Percentiles rank a stretch among this genome's conserved stretches.
Conservation (phyloP, 1,140 invertebrate species). For the Bombus polaris region DNA sequence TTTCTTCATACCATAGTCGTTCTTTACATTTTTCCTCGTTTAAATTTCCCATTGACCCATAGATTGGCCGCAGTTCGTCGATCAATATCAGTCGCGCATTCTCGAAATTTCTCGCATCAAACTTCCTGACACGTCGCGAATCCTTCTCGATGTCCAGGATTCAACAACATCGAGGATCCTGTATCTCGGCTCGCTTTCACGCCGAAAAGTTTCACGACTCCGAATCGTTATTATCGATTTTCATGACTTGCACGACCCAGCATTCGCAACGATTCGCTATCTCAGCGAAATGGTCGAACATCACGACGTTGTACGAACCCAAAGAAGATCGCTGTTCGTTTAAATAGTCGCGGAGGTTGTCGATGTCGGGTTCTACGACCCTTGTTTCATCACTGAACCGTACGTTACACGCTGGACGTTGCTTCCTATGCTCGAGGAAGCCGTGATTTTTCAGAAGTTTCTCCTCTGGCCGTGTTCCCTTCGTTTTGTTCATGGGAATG, state of each 20-base stretch:
- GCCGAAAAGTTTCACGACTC: neutral
- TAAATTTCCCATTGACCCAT: too few relatives aligned
- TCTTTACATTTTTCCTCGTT: too few relatives aligned
- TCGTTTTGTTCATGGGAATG: neutral
- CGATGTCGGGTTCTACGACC: neutral
- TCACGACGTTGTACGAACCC: neutral
- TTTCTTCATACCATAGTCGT: too few relatives aligned
- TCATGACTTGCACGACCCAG: neutral
- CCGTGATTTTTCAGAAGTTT: neutral
- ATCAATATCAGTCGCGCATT: too few relatives aligned
- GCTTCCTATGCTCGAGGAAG: neutral
- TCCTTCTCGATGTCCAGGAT: neutral
- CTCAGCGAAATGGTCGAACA: neutral
- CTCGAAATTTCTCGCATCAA: too few relatives aligned
- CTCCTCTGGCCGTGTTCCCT: neutral
- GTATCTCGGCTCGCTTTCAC: neutral
- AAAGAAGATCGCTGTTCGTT: too few relatives aligned
- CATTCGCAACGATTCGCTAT: neutral
- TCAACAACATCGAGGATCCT: neutral
- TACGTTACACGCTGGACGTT: neutral
- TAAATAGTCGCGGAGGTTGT: too few relatives aligned
- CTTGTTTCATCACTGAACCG: neutral
- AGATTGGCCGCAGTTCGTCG: too few relatives aligned
- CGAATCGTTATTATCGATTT: neutral
- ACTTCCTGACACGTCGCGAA: too few relatives aligned